Base-by-base conservation (phyloP, 2,888 invertebrate species). In the Chrysopilus asiliformis region DNA sequence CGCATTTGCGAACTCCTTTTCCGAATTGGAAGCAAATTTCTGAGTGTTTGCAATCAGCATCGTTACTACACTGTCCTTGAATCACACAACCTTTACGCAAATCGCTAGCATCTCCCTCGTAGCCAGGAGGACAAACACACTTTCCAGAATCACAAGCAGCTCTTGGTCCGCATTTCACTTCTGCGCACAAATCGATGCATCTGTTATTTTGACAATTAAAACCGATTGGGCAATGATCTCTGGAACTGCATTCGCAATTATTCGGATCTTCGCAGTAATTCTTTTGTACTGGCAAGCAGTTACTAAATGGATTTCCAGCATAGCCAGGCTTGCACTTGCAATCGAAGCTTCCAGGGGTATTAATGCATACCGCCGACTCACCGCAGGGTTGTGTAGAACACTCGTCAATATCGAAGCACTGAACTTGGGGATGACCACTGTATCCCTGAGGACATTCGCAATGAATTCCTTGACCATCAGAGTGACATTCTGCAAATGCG, bases 21-120 rank as follows among this genome's bases (percentile, higher is more conserved):
- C 79, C 77, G 18, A 83, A 62, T 64, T 86, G 85, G 65, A 89
- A 85, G 57, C 90, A 91, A 51, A 90, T 89, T 65, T 90, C 82
- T 2, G 81, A 73, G 49, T 79, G 75, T 45, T 74, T 74, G 53
- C 91, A 91, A 47, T 87, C 83, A 2, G 76, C 71, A 56, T 90
- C 86, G 44, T 80, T 82, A 43, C 69, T 68, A 53, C 90, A 91
- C 49, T 80, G 82, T 14, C 79, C 80, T 24, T 76, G 72, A 30
- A 76, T 65, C 41, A 69, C 68, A 51, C 90, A 90, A 4, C 89
- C 89, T 39, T 66, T 67, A 26, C 58, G 60, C 4, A 74, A 58
- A 55, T 85, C 79, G 42, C 73, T 72, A 0, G 87, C 76, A 63
- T 84, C 74, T 8, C 89, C 89, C 17, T 64, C 66, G 47, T 80